Base-by-base conservation (phyloP, 1,140 invertebrate species). In the Drosophila grimshawi region DNA sequence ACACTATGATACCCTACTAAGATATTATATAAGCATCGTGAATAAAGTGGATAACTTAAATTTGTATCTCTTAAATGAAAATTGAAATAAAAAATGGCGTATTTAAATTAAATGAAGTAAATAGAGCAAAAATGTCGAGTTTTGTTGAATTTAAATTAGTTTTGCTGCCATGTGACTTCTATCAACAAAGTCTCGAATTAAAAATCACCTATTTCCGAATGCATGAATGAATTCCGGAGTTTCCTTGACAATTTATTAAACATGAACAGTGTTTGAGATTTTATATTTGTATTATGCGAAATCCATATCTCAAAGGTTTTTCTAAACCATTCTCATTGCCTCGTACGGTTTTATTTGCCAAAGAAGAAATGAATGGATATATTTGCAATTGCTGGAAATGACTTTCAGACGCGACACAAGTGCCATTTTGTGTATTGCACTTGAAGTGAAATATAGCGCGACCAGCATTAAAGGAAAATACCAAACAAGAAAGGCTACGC, bases 391-490 rank as follows among this genome's bases (percentile, higher is more conserved):
- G 19, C 19, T 35, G 30, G 51, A 27, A 46, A 65, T 35, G 30
- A 52, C 35, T 43, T 30, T 19, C 2, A 35, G 3, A 37, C 6
- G 51, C 60, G 55, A 43, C 32, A 52, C 8, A 59, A 52, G 62
- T 66, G 48, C 10, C 39, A 61, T 53, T 59, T 27, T 37, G 62
- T 39, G 27, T 8, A 29, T 41, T 51, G n/a, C 37, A 59, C 30
- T 41, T 11, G 7, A 10, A 59, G 10, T 27, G 4, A 52, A 57
- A 65, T 65, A 56, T 53, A 30, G 63, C 8, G 8, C 2, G 11
- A 19, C 6, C 56, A 29, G 29, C n/a, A 29, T 19, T n/a, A 56
- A 29, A 29, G 33, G 10, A 43, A 7, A 4, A 43, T 4, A 43
- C 0, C 2, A 33, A 6, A 33, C 52, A 48, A 45, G 39, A 27